Conservation (phyloP, 1,140 invertebrate genomes). For the Ridgeia piscesae region DNA sequence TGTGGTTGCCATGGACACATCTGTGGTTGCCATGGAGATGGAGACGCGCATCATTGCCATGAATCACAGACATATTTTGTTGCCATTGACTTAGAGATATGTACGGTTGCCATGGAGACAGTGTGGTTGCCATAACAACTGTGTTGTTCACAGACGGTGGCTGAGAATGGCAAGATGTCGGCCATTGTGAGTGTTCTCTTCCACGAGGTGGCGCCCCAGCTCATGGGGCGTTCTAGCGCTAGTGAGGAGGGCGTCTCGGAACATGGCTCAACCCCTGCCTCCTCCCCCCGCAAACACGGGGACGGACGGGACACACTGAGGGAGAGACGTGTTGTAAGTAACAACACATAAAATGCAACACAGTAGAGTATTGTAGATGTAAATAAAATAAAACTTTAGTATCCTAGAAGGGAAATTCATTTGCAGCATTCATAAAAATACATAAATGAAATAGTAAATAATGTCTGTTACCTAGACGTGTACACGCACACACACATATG, state of each 20-base stretch:
- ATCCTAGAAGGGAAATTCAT: too few species aligned
- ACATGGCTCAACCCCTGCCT: neutral
- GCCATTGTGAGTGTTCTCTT: neutral
- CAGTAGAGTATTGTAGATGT: too few species aligned
- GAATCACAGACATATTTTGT: neutral
- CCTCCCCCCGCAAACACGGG: neutral
- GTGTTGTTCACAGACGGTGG: neutral
- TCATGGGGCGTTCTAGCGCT: neutral
- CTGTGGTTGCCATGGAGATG: neutral
- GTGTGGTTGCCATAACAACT: too few species aligned
- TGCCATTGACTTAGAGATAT: neutral
- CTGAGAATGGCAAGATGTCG: neutral
- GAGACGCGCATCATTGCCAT: neutral
- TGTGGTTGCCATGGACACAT: neutral
- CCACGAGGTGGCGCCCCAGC: slow-evolving; percentile 1
- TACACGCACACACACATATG: too few species aligned
- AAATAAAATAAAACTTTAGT: too few species aligned
- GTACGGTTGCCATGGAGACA: neutral
- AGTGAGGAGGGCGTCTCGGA: neutral
- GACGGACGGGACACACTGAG: neutral
- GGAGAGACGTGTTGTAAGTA: neutral
- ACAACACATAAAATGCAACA: too few species aligned
- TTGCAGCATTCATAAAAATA: too few species aligned
- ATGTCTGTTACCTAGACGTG: too few species aligned
- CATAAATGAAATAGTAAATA: too few species aligned